phyloP scores from a whole-genome alignment of 2,113 vertebrate genomes.

The Colaptes auratus region DNA sequence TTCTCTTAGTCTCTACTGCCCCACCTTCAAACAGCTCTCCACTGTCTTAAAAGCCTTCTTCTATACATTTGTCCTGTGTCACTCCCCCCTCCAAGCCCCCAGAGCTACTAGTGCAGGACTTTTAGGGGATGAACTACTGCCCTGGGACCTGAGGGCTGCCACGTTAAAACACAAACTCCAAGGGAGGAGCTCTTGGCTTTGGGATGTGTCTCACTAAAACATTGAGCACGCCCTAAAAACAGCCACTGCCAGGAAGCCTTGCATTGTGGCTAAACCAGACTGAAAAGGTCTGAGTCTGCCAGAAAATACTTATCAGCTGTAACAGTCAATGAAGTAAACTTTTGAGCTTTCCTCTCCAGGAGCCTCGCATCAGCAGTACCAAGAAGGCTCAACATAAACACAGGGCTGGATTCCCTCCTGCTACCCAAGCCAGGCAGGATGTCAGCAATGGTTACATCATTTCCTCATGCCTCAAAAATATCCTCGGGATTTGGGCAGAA shows the following conservation, averaged over 20 bases:
- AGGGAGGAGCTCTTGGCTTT: neutral
- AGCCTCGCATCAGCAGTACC: neutral
- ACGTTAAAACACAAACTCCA: neutral
- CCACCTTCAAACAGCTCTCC: neutral
- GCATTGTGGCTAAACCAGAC: fast-evolving
- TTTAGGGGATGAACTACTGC: neutral
- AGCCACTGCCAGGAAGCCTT: neutral
- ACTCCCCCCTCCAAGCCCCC: neutral
- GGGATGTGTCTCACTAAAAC: neutral
- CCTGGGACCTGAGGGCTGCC: neutral
- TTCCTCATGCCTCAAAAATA: conserved; percentile 19
- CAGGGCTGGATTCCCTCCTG: neutral
- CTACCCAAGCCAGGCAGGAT: neutral
- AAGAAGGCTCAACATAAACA: neutral
- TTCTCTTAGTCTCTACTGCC: neutral
- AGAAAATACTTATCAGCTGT: neutral
- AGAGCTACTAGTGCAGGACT: neutral
- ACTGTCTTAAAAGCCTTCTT: neutral
- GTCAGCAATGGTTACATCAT: neutral
- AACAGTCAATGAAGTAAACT: neutral
- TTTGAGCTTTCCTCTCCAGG: neutral
- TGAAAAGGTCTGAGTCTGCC: neutral
- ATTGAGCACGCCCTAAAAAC: neutral
- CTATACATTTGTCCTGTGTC: neutral
- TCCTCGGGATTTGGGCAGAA: neutral